Evolutionary conservation across 1,140 invertebrate genomes (phyloP), one percentile per base, ranked within the genome.

Genomic region (Propsilocerus akamusi): DNA sequence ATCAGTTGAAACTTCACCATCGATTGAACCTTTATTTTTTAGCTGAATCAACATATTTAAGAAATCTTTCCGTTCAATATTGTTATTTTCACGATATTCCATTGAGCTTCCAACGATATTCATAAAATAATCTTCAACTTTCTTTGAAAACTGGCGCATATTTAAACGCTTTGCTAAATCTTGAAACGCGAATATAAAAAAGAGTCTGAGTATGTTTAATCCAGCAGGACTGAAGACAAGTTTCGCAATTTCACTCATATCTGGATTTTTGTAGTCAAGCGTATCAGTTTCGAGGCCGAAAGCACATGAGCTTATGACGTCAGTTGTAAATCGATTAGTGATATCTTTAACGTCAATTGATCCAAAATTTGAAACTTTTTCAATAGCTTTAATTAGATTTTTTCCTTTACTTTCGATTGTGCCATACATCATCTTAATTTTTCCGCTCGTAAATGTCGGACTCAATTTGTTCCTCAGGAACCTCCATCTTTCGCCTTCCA

Each of bases 371-470:
- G 57, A 51, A 4, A 57, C 52, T 5, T 60, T 25, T 26, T 63
- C 56, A 22, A 65, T 59, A 2, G 71, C 53, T 47, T 66, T 58
- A 0, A 59, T 11, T 26, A 73, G 59, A 49, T 68, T 60, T 32
- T 71, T 60, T 8, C 66, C 65, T 53, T 69, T 66, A 3, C 64
- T 57, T 5, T 66, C 65, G 30, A 74, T 67, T 8, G 65, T 65
- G 48, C 64, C 59, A 55, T 71, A 74, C 72, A 74, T 74, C 12
- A 58, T 68, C 54, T 72, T 76, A 55, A 81, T 68, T 59, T 79
- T 80, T 4, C 71, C 71, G 0, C 72, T 72, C 23, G 72, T 79
- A 54, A 82, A 82, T 0, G 72, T 72, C 4, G 76, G 75, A 25
- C 74, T 75, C 23, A 80, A 63, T 51, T 78, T 73, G 6, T 68